Evolutionary conservation across 2,113 vertebrate genomes (phyloP).

Genomic region (Montifringilla adamsi): DNA sequence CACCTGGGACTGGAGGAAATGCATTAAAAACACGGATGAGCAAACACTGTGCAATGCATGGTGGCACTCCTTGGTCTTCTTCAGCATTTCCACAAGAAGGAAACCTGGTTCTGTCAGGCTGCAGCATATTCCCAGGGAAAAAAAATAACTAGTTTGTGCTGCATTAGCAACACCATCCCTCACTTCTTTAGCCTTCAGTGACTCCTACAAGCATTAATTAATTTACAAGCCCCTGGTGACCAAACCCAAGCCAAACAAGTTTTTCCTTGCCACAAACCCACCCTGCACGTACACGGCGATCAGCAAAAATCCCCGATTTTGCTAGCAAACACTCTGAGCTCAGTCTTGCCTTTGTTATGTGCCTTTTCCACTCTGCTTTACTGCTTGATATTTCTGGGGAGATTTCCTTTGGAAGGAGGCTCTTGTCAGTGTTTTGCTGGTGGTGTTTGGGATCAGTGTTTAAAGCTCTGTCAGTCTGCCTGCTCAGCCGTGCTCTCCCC

Average conservation of each 20-base stretch:
- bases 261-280: neutral
- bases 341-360: neutral
- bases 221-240: neutral
- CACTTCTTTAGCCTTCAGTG: neutral
- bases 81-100: rapidly evolving
- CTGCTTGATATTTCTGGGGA: neutral
- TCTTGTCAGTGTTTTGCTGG: neutral
- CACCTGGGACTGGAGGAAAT: neutral
- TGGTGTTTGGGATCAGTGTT: neutral
- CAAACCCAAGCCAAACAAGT: neutral
- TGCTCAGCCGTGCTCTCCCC: neutral
- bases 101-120: neutral
- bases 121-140: neutral
- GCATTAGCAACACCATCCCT: neutral
- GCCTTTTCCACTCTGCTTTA: neutral
- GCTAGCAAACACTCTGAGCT: neutral
- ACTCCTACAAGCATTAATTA: neutral
- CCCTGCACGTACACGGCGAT: rapidly evolving
- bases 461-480: neutral
- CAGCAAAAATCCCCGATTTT: neutral
- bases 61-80: too few relatives aligned
- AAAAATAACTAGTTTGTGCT: neutral
- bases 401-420: neutral
- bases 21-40: rapidly evolving
- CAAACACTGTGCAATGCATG: rapidly evolving